Conservation (phyloP, 2,888 invertebrate species). For the Dryobotodes eremita region DNA sequence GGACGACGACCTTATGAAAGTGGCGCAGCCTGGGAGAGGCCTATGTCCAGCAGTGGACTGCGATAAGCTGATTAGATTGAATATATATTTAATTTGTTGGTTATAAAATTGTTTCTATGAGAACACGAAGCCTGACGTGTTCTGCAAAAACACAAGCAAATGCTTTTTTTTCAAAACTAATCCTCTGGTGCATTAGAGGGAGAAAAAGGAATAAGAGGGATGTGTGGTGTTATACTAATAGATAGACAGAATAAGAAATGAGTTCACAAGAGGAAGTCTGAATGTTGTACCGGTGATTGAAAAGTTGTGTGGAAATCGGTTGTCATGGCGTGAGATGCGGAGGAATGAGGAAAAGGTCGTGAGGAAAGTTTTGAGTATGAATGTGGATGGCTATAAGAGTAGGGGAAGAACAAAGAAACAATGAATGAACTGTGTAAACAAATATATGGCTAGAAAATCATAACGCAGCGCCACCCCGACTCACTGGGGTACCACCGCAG, state of each 20-base stretch:
- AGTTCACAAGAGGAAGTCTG: neutral
- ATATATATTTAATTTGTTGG: neutral
- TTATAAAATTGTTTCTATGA: neutral
- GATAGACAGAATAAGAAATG: neutral
- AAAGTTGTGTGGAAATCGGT: neutral
- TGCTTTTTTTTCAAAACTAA: neutral
- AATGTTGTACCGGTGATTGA: neutral
- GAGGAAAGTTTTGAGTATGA: neutral
- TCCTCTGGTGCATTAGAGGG: too few species aligned
- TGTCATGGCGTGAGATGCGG: neutral
- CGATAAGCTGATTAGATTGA: too few species aligned
- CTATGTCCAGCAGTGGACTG: too few species aligned
- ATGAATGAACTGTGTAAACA: too few species aligned
- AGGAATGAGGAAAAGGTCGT: neutral
- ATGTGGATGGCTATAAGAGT: neutral
- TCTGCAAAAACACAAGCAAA: neutral
- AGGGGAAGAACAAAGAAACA: neutral
- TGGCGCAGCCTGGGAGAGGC: too few species aligned
- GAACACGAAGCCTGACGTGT: neutral
- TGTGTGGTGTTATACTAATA: neutral
- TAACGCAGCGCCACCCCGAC: too few species aligned
- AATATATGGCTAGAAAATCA: too few species aligned
- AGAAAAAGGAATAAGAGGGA: conserved; percentile 42
- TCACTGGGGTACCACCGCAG: too few species aligned
- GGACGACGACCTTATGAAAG: too few species aligned